Evolutionary conservation across 37 sponge, comb jelly and placozoan genomes (phyloP), one percentile per base, ranked within the genome.

Genomic region (Diacarnus erythraeanus): DNA sequence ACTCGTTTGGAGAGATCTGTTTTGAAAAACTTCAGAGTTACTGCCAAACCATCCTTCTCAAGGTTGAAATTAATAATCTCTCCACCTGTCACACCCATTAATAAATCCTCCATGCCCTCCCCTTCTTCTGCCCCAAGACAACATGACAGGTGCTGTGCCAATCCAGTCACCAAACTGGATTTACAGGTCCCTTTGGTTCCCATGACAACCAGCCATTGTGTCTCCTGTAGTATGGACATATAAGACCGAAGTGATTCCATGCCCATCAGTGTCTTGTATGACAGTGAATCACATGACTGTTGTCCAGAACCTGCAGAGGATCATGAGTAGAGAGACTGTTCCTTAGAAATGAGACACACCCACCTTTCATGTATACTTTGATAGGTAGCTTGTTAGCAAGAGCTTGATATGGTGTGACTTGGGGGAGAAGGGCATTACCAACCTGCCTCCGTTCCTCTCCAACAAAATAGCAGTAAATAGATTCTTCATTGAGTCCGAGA

Each of bases 171-270:
- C 65, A 92, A 68, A 69, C 80, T 87, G 42, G 89, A 88, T 69
- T 92, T 92, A 57, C 89, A 92, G 0, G 89, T 86, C 3, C 93
- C 93, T 65, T 88, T 92, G 33, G 93, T 88, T 67, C 93, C 93
- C 88, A 92, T 92, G 76, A 92, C 75, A 43, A 92, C 89, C 64
- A 92, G 43, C 88, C 93, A 92, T 42, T 85, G 83, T 38, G 85
- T 88, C 27, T 88, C 83, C 18, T 36, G 54, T 18, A 89, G 84
- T 69, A 83, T 73, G 34, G 68, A 26, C 59, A 78, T 77, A 68
- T 78, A 89, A 47, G 80, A 64, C 47, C 74, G 74, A 40, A 89
- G 56, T 1, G 72, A 73, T 15, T 74, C 68, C 3, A 22, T 4
- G 27, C 69, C 73, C 64, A 83, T 75, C 26, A 89, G 68, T 17